Percentiles rank a stretch among this genome's conserved stretches.
Evolutionary conservation across 2,888 invertebrate species (phyloP).

Genomic region (Epirrhoe tristata): DNA sequence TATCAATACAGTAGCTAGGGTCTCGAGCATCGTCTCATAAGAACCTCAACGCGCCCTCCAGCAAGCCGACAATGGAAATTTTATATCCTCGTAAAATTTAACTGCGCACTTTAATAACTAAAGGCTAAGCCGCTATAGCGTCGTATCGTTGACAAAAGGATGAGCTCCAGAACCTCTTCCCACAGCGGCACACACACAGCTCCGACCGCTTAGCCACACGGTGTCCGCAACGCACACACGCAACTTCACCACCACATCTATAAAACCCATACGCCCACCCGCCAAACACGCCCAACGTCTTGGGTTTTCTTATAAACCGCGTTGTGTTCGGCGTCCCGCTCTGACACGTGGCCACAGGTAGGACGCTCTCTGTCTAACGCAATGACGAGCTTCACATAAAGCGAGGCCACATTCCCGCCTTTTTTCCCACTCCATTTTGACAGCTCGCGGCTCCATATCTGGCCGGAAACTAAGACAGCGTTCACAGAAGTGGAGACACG

Average conservation of each 20-base stretch:
- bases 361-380: slow-evolving; percentile 70
- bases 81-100: slow-evolving; percentile 78
- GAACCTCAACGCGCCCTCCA: slow-evolving; percentile 60
- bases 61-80: slow-evolving; percentile 73
- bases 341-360: slow-evolving; percentile 49
- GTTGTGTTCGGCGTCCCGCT: slow-evolving; percentile 79
- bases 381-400: slow-evolving; percentile 86
- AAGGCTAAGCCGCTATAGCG: slow-evolving; percentile 77
- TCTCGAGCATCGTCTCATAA: slow-evolving; percentile 54
- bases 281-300: slow-evolving; percentile 86
- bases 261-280: slow-evolving; percentile 82
- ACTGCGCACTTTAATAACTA: slow-evolving; percentile 82
- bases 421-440: slow-evolving; percentile 86
- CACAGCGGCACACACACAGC: slow-evolving; percentile 67
- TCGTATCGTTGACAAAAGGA: slow-evolving; percentile 84
- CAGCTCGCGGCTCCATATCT: slow-evolving; percentile 86
- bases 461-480: slow-evolving; percentile 81
- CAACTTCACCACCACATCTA: slow-evolving; percentile 66
- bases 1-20: slow-evolving; percentile 45
- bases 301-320: slow-evolving; percentile 86
- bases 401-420: slow-evolving; percentile 86
- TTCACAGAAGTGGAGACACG: slow-evolving; percentile 62
- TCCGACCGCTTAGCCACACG: slow-evolving; percentile 65
- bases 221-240: slow-evolving; percentile 61
- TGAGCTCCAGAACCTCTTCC: slow-evolving; percentile 63